Conservation (phyloP, 2,797 vertebrate species). For the Enteromius afrohamiltoni region DNA sequence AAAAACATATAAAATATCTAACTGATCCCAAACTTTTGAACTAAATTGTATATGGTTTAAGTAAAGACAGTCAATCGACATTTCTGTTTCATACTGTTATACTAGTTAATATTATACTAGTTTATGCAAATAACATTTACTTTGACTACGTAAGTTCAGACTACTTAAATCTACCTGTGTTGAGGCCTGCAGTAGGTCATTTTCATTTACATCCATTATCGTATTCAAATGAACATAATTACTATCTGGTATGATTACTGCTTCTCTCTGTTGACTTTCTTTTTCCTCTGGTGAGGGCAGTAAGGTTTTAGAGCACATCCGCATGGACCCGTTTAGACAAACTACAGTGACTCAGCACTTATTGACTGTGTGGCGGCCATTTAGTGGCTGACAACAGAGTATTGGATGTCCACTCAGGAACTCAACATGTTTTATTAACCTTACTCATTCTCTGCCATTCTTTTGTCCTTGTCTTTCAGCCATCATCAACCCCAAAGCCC, state of each 20-base stretch:
- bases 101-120: not conserved
- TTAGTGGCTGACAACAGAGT: conserved; percentile 15
- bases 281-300: not conserved
- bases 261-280: conserved; percentile 14
- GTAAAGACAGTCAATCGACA: not conserved
- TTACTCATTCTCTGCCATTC: conserved; percentile 51
- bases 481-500: conserved; percentile 94
- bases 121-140: not conserved
- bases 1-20: not conserved
- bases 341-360: conserved; percentile 50
- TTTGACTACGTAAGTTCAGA: not conserved
- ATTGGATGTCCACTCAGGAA: conserved; percentile 38
- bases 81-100: not conserved
- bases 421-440: conserved; percentile 57
- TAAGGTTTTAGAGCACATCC: not conserved
- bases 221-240: conserved; percentile 11
- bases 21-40: not conserved
- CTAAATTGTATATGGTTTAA: not conserved
- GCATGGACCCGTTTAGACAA: not conserved
- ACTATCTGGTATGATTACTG: conserved; percentile 18
- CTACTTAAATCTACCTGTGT: not conserved
- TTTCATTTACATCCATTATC: conserved; percentile 12
- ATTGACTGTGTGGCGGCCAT: conserved; percentile 46
- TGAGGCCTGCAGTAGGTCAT: not conserved
- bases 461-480: conserved; percentile 75